Evolutionary conservation across 2,113 vertebrate genomes (phyloP), one percentile per base, ranked within the genome.

Genomic region (Serilophus lunatus): DNA sequence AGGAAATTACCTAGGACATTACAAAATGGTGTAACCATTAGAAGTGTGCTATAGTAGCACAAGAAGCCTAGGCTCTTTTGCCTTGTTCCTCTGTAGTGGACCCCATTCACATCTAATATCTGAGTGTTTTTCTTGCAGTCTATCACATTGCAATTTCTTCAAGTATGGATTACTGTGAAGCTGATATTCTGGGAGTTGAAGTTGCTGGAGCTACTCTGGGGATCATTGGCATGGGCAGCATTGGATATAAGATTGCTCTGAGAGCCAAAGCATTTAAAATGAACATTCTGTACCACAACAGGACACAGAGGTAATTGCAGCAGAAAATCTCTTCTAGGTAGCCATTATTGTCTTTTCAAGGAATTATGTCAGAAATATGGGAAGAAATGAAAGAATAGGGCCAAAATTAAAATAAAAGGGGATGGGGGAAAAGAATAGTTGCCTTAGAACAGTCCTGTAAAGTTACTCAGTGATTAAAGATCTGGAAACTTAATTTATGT

Each of bases 261-360:
- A 83, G 93, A 92, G 97, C 96, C 77, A 95, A 69, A 92, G 95
- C 82, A 1, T 98, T 98, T 85, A 91, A 97, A 49, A 97, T 97
- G 95, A 97, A 95, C 57, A 90, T 98, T 93, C 82, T 97, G 54
- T 98, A 97, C 88, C 97, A 97, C 78, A 98, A 97, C 68, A 94
- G 97, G 70, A 97, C 75, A 69, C 49, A 0, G 44, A 98, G 96
- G 97, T 97, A 95, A 65, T 47, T 57, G 68, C 50, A 92, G 60
- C 63, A 78, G 54, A 81, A 65, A 75, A 5, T 68, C 35, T 33
- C n/a, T 84, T 77, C 53, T 38, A 65, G 12, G 33, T 44, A 70
- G 20, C 22, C 56, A 66, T 13, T 53, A 44, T 66, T 82, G 92
- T 35, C 13, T 76, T 91, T 72, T n/a, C 57, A 87, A 81, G 13